Percentiles rank a stretch among this genome's conserved stretches.
Evolutionary conservation across 2,797 vertebrate species (phyloP).

Genomic region (Gastrophryne carolinensis): DNA sequence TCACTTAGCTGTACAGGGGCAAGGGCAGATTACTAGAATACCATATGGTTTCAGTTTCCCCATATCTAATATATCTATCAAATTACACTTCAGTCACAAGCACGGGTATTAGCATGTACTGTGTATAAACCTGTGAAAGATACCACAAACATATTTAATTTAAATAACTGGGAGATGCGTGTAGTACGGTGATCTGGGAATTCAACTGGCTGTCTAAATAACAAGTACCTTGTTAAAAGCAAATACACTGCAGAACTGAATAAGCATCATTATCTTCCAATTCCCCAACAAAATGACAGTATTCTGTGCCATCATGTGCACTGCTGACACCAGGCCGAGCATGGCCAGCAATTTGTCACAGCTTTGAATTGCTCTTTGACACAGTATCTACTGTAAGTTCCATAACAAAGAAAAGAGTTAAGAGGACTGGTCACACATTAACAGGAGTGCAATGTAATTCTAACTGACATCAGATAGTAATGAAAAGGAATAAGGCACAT

Average conservation of each 20-base stretch:
- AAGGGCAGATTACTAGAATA: too few species aligned
- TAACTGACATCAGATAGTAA: too few species aligned
- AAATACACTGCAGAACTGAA: background rate
- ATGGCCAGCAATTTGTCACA: conserved; percentile 8
- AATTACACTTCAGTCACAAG: background rate
- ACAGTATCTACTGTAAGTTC: background rate
- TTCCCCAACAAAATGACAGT: background rate
- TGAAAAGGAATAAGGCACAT: too few species aligned
- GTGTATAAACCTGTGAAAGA: background rate
- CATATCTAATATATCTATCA: too few species aligned
- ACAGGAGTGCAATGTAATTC: background rate
- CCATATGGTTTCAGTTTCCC: too few species aligned
- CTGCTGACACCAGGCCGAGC: background rate
- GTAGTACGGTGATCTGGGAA: background rate
- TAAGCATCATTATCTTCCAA: conserved; percentile 31
- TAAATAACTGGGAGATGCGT: background rate
- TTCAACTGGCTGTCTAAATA: background rate
- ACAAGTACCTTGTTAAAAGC: background rate
- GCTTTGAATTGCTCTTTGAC: background rate
- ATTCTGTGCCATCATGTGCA: background rate
- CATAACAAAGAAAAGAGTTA: conserved; percentile 1
- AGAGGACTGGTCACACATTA: background rate
- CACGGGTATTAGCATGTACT: background rate
- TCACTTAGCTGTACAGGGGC: too few species aligned
- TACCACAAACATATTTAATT: background rate